Evolutionary conservation across 2,113 vertebrate genomes (phyloP), one percentile per base, ranked within the genome.

Genomic region (Pao palembangensis): DNA sequence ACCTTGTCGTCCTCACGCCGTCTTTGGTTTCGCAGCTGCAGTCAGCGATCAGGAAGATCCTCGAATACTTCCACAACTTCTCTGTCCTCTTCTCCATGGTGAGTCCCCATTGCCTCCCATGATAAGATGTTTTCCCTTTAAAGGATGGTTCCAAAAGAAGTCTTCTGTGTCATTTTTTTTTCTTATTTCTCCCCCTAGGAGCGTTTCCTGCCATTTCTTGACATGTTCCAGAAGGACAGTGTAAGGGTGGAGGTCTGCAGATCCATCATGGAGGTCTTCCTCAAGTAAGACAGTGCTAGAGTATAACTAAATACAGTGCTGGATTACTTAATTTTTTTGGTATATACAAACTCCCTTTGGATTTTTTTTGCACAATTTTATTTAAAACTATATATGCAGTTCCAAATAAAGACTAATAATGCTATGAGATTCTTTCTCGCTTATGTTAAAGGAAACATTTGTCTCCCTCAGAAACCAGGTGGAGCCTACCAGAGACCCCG

Each of bases 181-280:
- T 11, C 8, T 12, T 12, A 12, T 28, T 28, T 28, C 25, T 38
- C 34, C 34, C 34, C 6, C 51, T 82, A 99, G 97, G 97, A 99
- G 86, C 94, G 96, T 69, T 99, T 99, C 88, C 84, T 99, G 54
- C 95, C 96, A 0, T 99, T 98, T 81, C 78, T 99, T 50, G 97
- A 99, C 87, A 99, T 99, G 96, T 99, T 99, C 85, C 97, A 99
- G 81, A 99, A 98, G 71, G 97, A 99, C 78, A 93, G 88, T 8
- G 96, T 99, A 58, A 91, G 95, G 71, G 96, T 99, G 60, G 96
- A 96, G 69, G 95, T 99, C 69, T 99, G 97, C 86, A 93, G 94
- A 58, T 92, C 90, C 84, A 97, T 99, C 85, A 98, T 96, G 95
- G 95, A 98, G 67, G 92, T 94, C 77, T 99, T 99, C 74, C 96